A percentile compares a stretch with the other conserved stretches of the same genome.
Conservation (phyloP, 1,140 invertebrate species). For the Notospermus geniculatus region DNA sequence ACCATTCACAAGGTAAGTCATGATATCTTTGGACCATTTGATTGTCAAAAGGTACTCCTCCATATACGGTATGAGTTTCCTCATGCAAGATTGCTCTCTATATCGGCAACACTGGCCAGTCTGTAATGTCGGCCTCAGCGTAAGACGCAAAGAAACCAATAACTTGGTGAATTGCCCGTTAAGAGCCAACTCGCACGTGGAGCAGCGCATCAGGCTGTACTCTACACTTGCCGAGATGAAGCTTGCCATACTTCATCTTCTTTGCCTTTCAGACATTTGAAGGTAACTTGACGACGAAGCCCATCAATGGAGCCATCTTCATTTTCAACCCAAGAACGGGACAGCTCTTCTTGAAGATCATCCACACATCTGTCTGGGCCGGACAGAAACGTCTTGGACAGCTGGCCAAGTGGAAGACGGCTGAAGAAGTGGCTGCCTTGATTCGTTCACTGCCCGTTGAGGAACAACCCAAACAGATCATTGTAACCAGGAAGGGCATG, state of each 20-base stretch:
- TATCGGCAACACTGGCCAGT: too few species aligned
- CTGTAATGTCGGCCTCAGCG: too few species aligned
- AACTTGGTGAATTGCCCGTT: too few species aligned
- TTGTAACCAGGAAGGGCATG: slow-evolving; percentile 88
- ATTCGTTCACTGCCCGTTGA: slow-evolving; percentile 98
- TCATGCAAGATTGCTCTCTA: too few species aligned
- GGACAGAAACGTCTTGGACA: slow-evolving; percentile 72
- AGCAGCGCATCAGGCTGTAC: too few species aligned
- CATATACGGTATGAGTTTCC: too few species aligned
- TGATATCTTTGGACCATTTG: too few species aligned
- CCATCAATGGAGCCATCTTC: slow-evolving; percentile 99
- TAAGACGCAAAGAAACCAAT: too few species aligned
- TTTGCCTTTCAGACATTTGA: slow-evolving; percentile 79
- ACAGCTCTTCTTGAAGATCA: slow-evolving; percentile 99
- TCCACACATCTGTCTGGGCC: slow-evolving; percentile 99
- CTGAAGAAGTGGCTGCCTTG: slow-evolving; percentile 98
- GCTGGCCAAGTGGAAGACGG: slow-evolving; percentile 99
- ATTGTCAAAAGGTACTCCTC: too few species aligned
- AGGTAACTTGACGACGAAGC: slow-evolving; percentile 98
- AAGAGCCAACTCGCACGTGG: too few species aligned
- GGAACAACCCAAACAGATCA: slow-evolving; percentile 99
- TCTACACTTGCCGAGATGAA: too few species aligned
- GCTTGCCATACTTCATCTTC: neutral
- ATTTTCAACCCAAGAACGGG: slow-evolving; percentile 99
- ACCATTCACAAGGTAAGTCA: slow-evolving; percentile 91